Evolutionary conservation across 2,113 vertebrate genomes (phyloP).

Genomic region (Aptenodytes patagonicus): DNA sequence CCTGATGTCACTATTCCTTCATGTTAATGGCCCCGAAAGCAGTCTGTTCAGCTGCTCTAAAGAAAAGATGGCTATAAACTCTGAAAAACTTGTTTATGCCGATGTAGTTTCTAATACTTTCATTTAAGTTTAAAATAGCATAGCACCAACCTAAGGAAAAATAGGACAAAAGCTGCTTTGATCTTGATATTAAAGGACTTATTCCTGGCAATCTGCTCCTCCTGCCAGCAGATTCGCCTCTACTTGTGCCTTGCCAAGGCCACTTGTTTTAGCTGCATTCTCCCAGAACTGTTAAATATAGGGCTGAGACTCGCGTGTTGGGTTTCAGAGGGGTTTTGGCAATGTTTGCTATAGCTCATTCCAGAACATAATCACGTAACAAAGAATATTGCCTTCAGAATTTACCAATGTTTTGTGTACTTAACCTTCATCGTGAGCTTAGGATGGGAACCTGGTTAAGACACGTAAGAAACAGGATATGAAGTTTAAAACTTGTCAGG

Average conservation of each 20-base stretch:
- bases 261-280: background rate
- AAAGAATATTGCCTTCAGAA: background rate
- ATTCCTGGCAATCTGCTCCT: background rate
- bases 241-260: background rate
- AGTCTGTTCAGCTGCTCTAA: background rate
- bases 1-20: conserved; percentile 35
- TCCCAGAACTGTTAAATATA: background rate
- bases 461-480: background rate
- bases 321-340: background rate
- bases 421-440: background rate
- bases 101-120: fast-evolving
- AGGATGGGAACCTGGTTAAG: background rate
- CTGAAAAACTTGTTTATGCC: background rate
- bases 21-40: background rate
- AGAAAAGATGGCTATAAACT: background rate
- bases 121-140: background rate
- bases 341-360: background rate
- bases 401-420: background rate
- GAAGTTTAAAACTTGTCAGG: background rate
- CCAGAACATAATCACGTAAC: fast-evolving
- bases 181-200: background rate
- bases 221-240: background rate
- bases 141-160: background rate
- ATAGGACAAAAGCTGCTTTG: background rate
- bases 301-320: background rate